Percentiles rank a stretch among this genome's conserved stretches.
Conservation (phyloP, 1,140 invertebrate species). For the Musca domestica region DNA sequence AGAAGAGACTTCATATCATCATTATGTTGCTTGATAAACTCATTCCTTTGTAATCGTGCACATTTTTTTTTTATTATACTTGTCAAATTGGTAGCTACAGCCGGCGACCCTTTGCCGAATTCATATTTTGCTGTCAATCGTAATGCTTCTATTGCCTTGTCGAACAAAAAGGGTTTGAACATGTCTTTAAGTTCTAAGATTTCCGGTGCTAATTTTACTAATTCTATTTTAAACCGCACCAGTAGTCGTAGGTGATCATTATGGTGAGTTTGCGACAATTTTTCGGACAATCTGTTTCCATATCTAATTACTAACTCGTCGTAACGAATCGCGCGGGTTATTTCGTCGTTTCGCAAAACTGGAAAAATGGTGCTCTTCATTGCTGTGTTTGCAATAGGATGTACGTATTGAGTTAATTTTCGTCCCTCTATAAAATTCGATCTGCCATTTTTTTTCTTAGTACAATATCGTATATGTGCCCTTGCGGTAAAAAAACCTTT, state of each 20-base stretch:
- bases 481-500: neutral
- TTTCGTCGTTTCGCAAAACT: neutral
- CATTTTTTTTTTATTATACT: conserved; percentile 6
- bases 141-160: neutral
- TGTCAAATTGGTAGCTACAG: neutral
- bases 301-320: neutral
- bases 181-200: conserved; percentile 8
- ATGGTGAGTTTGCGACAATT: neutral
- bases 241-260: neutral
- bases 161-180: conserved; percentile 3
- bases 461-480: neutral
- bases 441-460: neutral
- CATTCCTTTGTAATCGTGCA: neutral
- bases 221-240: neutral
- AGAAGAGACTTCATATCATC: neutral
- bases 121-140: neutral
- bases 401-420: too few relatives aligned
- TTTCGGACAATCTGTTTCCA: conserved; percentile 1
- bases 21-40: neutral
- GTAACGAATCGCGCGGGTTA: neutral
- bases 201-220: neutral
- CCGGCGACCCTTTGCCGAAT: neutral
- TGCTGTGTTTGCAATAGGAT: neutral
- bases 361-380: neutral
- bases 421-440: neutral